Conservation (phyloP, 2,797 vertebrate species). For the Tapera naevia region DNA sequence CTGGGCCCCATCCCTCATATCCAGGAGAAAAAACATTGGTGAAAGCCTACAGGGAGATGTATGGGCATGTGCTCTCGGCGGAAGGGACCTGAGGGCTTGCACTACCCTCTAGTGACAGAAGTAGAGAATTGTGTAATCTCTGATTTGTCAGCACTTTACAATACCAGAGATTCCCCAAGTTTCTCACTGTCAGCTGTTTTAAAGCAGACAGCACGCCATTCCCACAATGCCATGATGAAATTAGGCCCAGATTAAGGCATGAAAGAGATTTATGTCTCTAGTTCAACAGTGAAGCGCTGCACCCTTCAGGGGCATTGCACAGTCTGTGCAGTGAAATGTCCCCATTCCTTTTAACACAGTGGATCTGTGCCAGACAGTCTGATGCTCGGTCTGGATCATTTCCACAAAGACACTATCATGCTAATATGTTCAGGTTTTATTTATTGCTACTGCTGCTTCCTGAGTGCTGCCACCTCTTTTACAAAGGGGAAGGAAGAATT, state of each 20-base stretch:
- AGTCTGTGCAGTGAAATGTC: background rate
- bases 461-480: background rate
- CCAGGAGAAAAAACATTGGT: background rate
- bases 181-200: background rate
- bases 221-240: background rate
- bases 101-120: slow-evolving; percentile 69
- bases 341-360: background rate
- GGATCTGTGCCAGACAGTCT: background rate
- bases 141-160: background rate
- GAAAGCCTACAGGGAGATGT: background rate
- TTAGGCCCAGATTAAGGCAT: background rate
- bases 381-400: background rate
- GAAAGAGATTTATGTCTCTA: background rate
- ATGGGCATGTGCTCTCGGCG: background rate
- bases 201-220: background rate
- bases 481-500: background rate
- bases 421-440: background rate
- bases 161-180: background rate
- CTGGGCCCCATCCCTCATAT: background rate
- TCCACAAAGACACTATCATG: background rate
- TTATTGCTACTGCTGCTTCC: background rate
- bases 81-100: slow-evolving; percentile 22
- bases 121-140: background rate
- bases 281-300: background rate
- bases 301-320: background rate